phyloP scores from a whole-genome alignment of 2,797 vertebrate genomes.

The Tinamus major region DNA sequence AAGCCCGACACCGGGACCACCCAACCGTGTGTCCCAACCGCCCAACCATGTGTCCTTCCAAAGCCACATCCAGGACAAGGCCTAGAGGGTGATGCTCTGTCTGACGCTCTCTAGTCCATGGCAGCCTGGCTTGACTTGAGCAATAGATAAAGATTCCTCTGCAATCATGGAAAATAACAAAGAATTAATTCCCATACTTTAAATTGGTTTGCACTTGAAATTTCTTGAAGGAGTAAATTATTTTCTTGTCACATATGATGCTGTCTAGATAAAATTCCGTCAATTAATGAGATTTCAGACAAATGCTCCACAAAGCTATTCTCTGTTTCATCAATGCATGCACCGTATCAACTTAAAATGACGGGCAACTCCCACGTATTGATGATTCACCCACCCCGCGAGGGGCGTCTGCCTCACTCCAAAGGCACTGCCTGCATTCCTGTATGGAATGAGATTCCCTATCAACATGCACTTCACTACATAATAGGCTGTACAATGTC shows the following conservation, averaged over 20 bases:
- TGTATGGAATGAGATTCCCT: not conserved
- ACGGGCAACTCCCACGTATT: not conserved
- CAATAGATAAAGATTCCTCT: not conserved
- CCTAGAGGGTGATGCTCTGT: not conserved
- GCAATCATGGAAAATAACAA: not conserved
- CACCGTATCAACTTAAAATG: not conserved
- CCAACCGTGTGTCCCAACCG: too few relatives aligned
- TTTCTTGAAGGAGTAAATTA: not conserved
- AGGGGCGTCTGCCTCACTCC: not conserved
- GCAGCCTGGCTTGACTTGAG: not conserved
- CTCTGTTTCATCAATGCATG: not conserved
- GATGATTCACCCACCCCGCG: not conserved
- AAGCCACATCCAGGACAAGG: not conserved
- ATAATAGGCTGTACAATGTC: not conserved
- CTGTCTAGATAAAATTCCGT: not conserved
- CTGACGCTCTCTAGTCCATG: not conserved
- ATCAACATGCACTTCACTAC: not conserved
- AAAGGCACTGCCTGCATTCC: not conserved
- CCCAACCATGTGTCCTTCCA: not conserved
- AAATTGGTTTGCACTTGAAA: not conserved
- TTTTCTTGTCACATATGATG: not conserved
- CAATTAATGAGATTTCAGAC: not conserved
- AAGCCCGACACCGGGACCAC: not conserved
- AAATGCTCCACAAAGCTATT: not conserved
- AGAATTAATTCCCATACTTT: not conserved